These are phyloP conservation scores for Atherinomorus stipes DNA, from an alignment of 2,113 vertebrate genomes.

Conservation along the genomic window DNA sequence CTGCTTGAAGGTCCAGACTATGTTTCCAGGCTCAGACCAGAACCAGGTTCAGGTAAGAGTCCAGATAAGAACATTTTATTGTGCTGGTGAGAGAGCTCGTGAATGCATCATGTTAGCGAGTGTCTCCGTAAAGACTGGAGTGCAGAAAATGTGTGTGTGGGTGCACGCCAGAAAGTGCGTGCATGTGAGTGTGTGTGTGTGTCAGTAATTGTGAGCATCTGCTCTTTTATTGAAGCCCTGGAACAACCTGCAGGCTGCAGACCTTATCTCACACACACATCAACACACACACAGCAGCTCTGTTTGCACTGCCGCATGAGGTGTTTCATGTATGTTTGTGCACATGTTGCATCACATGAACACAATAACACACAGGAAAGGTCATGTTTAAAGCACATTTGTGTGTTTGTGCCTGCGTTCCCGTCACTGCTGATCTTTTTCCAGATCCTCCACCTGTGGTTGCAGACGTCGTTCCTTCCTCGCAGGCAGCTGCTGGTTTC, in stretches of 20 bases:
- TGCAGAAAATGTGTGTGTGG: constrained; percentile 21
- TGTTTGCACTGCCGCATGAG: constrained; percentile 22
- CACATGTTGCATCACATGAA: background rate
- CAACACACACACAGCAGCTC: constrained; percentile 34
- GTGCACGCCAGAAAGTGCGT: constrained; percentile 11
- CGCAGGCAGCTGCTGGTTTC: background rate
- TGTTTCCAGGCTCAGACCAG: background rate
- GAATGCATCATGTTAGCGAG: background rate
- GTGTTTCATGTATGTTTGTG: constrained; percentile 6
- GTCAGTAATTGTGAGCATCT: constrained; percentile 72
- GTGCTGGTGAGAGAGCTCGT: background rate
- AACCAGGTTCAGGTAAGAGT: background rate
- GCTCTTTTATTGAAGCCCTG: constrained; percentile 71
- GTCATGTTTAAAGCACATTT: background rate
- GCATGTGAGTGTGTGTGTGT: constrained; percentile 41
- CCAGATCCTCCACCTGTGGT: background rate
- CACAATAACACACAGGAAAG: background rate
- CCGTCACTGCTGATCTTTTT: constrained; percentile 12
- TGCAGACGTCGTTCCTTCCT: background rate
- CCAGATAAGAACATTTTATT: background rate
- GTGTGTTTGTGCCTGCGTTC: background rate
- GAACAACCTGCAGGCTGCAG: constrained; percentile 74
- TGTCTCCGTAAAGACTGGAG: constrained; percentile 9
- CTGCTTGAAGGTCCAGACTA: background rate
- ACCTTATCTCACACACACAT: constrained; percentile 55